phyloP scores from a whole-genome alignment of 2,797 vertebrate species.

The Gambelia wislizenii region DNA sequence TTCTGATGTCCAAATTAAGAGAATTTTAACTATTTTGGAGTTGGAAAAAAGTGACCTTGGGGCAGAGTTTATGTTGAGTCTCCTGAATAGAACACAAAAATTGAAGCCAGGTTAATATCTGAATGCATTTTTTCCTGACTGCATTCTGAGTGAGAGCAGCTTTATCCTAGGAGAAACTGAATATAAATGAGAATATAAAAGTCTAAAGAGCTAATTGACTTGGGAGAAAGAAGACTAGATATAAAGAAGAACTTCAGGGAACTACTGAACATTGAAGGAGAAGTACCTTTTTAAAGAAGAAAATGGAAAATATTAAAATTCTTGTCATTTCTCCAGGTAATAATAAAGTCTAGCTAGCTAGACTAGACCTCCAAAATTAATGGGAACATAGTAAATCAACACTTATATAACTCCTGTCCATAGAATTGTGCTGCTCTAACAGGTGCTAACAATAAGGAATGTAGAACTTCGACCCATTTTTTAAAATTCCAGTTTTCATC shows the following conservation, averaged over 20 bases:
- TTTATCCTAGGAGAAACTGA: conserved; percentile 16
- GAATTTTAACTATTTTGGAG: background rate
- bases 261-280: background rate
- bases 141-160: conserved; percentile 8
- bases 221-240: background rate
- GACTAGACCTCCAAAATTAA: background rate
- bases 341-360: background rate
- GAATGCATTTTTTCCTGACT: conserved; percentile 1
- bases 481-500: background rate
- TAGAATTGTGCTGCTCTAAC: no score
- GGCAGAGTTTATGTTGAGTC: background rate
- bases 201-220: background rate
- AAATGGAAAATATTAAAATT: background rate
- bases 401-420: no score
- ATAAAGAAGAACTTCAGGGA: background rate
- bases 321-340: background rate
- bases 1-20: background rate
- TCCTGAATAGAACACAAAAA: background rate
- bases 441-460: no score
- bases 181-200: conserved; percentile 12
- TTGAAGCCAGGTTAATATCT: background rate
- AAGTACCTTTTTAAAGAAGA: background rate
- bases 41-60: background rate
- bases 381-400: no score
- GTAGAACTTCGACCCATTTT: no score